Conservation (phyloP, 2,888 invertebrate genomes). For the Volucella inflata region DNA sequence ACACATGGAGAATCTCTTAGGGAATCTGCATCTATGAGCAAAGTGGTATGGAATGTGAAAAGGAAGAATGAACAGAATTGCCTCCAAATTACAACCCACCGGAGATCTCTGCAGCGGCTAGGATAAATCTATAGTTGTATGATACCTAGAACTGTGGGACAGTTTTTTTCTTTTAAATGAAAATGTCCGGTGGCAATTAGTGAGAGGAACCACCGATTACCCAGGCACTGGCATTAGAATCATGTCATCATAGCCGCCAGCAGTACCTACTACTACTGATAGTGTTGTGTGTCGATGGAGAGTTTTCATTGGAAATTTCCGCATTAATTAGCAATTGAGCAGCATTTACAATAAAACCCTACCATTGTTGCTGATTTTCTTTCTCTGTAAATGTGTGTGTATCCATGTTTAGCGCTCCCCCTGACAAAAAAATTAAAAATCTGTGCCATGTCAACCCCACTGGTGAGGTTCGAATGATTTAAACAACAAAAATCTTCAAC, state of each 20-base stretch:
- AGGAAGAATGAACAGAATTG: too few relatives aligned
- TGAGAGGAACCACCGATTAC: conserved; percentile 23
- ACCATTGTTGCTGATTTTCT: not conserved
- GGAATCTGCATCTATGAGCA: too few relatives aligned
- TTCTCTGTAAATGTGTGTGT: conserved; percentile 8
- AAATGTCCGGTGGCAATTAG: conserved; percentile 73
- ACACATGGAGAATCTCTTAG: too few relatives aligned
- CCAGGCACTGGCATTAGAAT: not conserved
- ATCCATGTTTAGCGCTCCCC: not conserved
- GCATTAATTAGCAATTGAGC: conserved; percentile 73
- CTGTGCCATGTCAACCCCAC: conserved; percentile 61
- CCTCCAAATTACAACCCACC: not conserved
- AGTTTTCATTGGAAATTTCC: conserved; percentile 75
- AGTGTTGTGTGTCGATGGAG: not conserved
- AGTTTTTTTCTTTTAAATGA: conserved; percentile 51
- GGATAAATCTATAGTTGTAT: not conserved
- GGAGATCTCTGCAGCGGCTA: not conserved
- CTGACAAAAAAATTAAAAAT: conserved; percentile 3
- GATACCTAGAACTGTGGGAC: not conserved
- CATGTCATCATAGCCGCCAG: too few relatives aligned
- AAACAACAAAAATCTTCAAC: conserved; percentile 24
- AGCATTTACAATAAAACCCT: conserved; percentile 59
- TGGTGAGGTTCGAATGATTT: not conserved
- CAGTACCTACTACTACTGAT: too few relatives aligned
- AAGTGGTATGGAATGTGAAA: too few relatives aligned